phyloP scores from a whole-genome alignment of 2,888 invertebrate genomes.

The Tenthredo mesomela region DNA sequence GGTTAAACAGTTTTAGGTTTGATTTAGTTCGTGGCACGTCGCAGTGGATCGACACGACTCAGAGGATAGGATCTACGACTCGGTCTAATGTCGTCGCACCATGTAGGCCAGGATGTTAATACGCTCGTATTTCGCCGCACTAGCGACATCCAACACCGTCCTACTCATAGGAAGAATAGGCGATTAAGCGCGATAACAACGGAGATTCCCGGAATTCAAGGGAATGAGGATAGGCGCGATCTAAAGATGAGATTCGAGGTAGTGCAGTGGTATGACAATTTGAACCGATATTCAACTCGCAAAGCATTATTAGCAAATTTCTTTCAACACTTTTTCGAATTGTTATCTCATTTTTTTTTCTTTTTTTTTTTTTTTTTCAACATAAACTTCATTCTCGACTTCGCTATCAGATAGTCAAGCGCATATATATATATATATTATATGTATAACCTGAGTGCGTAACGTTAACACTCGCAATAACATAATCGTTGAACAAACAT shows the following conservation, averaged over 20 bases:
- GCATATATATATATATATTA: too few relatives aligned
- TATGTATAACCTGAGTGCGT: not conserved
- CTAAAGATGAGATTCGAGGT: conserved; percentile 25
- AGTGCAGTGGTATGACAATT: not conserved
- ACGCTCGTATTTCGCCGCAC: conserved; percentile 76
- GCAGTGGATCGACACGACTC: not conserved
- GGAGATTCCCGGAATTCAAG: conserved; percentile 71
- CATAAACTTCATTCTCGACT: not conserved
- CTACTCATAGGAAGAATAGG: conserved; percentile 73
- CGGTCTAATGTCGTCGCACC: conserved; percentile 56
- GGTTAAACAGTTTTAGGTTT: not conserved
- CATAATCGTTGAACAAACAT: not conserved
- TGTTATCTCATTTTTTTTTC: not conserved
- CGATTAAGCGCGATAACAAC: conserved; percentile 74
- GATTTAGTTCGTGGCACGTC: conserved; percentile 15
- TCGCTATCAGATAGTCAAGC: not conserved
- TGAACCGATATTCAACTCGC: not conserved
- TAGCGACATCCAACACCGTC: conserved; percentile 75
- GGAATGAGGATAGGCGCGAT: conserved; percentile 58
- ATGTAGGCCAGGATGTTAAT: conserved; percentile 77
- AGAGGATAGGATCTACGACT: conserved; percentile 40
- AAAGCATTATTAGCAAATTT: not conserved
- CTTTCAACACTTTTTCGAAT: not conserved
- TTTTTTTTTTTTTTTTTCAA: not conserved
- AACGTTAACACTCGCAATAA: not conserved